These are phyloP conservation scores for Aurelia sp. DNA, from an alignment of 30 jellyfish, hydroid and myxozoan genomes.

Conservation along the genomic window DNA sequence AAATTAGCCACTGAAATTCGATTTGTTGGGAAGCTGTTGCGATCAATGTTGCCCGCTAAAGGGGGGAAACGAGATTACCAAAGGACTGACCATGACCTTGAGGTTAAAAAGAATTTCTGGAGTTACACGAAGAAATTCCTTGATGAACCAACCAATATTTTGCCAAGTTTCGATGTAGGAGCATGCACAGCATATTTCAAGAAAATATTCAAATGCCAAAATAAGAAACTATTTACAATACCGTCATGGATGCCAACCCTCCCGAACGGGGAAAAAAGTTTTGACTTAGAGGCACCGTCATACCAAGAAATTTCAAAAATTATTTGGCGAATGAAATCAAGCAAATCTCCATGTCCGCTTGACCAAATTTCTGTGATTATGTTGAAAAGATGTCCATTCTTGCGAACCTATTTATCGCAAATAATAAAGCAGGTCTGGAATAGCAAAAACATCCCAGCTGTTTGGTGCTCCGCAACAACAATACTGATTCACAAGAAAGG, in stretches of 20 bases:
- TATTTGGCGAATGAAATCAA: constrained; percentile 31
- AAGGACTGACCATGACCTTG: too few species aligned
- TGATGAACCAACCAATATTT: constrained; percentile 18
- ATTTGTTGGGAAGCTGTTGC: too few species aligned
- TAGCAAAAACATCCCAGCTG: too few species aligned
- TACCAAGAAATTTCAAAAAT: constrained; percentile 26
- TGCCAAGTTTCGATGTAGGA: constrained; percentile 19
- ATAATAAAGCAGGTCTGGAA: too few species aligned
- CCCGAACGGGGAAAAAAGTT: not conserved
- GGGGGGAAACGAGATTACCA: too few species aligned
- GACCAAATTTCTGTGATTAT: constrained; percentile 42
- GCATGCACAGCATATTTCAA: constrained; percentile 27
- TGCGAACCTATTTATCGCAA: constrained; percentile 31
- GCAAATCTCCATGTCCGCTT: constrained; percentile 50
- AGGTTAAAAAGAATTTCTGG: too few species aligned
- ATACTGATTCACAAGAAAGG: too few species aligned
- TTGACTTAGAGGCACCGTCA: constrained; percentile 30
- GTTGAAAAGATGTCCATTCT: constrained; percentile 51
- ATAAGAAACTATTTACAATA: not conserved
- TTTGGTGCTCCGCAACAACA: too few species aligned
- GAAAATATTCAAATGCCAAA: constrained; percentile 15
- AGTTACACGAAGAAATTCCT: not conserved
- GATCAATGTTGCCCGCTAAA: too few species aligned
- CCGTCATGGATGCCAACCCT: constrained; percentile 28
- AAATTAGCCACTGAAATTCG: too few species aligned